Percentiles rank a stretch among this genome's conserved stretches.
Evolutionary conservation across 2,888 invertebrate species (phyloP).

Genomic region (Cecidostiba fungosa): DNA sequence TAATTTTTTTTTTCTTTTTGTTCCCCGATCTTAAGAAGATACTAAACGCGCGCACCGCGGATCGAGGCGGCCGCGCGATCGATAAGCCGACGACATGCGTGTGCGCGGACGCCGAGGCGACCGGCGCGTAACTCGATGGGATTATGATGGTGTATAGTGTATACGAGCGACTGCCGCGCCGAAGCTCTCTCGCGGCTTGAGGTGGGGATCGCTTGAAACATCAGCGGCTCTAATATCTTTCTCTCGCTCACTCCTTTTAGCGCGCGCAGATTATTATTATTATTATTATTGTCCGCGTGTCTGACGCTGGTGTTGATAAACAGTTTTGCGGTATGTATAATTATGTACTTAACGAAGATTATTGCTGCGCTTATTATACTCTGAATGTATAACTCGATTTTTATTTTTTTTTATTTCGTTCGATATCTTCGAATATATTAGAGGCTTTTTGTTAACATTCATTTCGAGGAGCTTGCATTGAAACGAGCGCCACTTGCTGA

Average conservation of each 20-base stretch:
- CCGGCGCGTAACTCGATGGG: constrained; percentile 29
- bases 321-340: neutral
- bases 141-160: constrained; percentile 14
- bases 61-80: constrained; percentile 12
- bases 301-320: neutral
- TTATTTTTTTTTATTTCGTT: too few species aligned
- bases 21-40: neutral
- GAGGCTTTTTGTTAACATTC: neutral
- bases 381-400: too few species aligned
- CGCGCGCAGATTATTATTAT: too few species aligned
- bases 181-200: neutral
- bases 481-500: neutral
- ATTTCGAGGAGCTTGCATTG: neutral
- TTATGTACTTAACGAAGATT: too few species aligned
- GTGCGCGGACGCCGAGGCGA: constrained; percentile 14
- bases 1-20: neutral
- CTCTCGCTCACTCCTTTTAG: too few species aligned
- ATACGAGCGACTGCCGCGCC: constrained; percentile 30
- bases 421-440: too few species aligned
- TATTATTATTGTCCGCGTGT: neutral
- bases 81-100: constrained; percentile 12
- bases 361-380: neutral
- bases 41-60: neutral
- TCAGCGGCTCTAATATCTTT: too few species aligned
- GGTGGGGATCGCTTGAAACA: constrained; percentile 35